Evolutionary conservation across 2,888 invertebrate species (phyloP).

Genomic region (Epicampocera succincta): DNA sequence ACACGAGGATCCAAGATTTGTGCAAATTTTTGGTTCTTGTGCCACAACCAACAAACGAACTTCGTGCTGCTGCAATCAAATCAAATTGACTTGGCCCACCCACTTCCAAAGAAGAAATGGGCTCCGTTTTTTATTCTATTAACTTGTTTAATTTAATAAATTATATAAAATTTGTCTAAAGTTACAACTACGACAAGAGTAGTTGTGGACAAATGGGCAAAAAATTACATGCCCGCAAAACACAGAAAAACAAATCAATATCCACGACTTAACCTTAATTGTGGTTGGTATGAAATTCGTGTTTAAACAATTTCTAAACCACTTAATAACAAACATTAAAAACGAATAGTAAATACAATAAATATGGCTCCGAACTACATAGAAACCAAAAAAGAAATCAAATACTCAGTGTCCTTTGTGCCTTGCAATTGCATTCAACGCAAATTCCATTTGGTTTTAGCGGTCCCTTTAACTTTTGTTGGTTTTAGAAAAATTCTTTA

Average conservation of each 20-base stretch:
- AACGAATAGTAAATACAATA: not conserved
- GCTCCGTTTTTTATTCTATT: conserved; percentile 16
- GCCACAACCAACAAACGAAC: not conserved
- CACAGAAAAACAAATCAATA: conserved; percentile 14
- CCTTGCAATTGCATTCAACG: too few species aligned
- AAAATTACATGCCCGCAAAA: not conserved
- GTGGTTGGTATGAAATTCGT: not conserved
- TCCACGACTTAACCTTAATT: conserved; percentile 1
- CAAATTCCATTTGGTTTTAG: too few species aligned
- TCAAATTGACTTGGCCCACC: conserved; percentile 2
- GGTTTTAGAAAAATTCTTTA: too few species aligned
- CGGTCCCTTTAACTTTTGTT: too few species aligned
- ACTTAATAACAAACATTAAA: not conserved
- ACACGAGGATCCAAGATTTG: too few species aligned
- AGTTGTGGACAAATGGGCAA: conserved; percentile 21
- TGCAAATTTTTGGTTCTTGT: too few species aligned
- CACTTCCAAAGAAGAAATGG: not conserved
- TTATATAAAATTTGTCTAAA: conserved; percentile 54
- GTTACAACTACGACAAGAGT: conserved; percentile 48
- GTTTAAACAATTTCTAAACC: not conserved
- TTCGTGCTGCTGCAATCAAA: not conserved
- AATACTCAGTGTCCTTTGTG: too few species aligned
- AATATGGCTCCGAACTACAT: not conserved
- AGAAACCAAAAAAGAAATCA: not conserved
- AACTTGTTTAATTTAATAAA: conserved; percentile 54